A percentile compares a stretch with the other conserved stretches of the same genome.
Conservation (phyloP, 2,113 vertebrate species). For the Ciconia stormi region DNA sequence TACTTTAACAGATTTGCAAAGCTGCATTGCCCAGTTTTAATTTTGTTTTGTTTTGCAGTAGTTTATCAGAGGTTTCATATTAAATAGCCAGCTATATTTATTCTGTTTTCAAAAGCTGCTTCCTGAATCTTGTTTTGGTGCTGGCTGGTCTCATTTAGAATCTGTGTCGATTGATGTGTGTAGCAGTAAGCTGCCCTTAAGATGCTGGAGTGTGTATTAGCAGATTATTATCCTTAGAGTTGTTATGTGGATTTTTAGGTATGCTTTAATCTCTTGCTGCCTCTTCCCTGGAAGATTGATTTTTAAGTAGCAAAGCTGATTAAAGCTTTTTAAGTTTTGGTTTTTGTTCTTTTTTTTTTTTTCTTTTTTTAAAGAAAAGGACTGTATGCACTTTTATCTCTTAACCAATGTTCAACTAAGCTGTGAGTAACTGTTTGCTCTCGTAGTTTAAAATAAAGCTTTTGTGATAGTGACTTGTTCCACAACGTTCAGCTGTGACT, state of each 20-base stretch:
- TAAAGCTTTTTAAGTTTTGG: neutral
- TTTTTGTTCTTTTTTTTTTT: neutral
- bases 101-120: neutral
- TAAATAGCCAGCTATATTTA: neutral
- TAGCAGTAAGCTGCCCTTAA: neutral
- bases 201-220: neutral
- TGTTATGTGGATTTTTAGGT: neutral
- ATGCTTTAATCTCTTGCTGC: neutral
- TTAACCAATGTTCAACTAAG: neutral
- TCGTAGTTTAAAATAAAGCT: neutral
- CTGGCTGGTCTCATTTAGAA: neutral
- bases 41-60: neutral
- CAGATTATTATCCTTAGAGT: neutral
- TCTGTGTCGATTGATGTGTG: neutral
- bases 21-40: neutral
- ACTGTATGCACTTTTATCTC: neutral
- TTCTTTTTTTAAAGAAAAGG: neutral
- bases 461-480: neutral
- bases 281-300: neutral
- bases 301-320: constrained; percentile 36
- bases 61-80: neutral
- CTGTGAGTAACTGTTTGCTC: neutral
- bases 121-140: neutral
- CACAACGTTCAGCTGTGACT: neutral
- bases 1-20: neutral